Evolutionary conservation across 2,888 invertebrate genomes (phyloP).

Genomic region (Pardosa pseudoannulata): DNA sequence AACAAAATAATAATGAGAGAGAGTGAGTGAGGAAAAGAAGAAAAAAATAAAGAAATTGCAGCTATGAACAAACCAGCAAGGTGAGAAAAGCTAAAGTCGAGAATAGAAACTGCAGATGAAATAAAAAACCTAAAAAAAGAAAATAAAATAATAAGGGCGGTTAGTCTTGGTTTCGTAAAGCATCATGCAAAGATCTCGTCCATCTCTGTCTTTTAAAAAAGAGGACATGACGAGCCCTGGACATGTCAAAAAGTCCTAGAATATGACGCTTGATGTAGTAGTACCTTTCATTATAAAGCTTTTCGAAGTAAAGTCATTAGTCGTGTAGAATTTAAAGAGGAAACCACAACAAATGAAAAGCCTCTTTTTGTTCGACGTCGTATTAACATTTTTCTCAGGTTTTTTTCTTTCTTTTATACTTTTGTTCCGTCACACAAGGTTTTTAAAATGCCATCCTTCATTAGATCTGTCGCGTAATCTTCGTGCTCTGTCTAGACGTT

Average conservation of each 20-base stretch:
- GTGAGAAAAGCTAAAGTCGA: slow-evolving; percentile 4
- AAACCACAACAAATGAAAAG: slow-evolving; percentile 40
- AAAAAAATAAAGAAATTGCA: not conserved
- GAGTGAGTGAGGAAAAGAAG: not conserved
- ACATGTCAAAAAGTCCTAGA: slow-evolving; percentile 35
- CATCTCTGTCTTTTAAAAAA: slow-evolving; percentile 54
- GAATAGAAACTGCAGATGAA: not conserved
- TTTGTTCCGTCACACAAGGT: slow-evolving; percentile 18
- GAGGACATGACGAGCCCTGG: slow-evolving; percentile 20
- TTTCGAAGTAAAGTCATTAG: slow-evolving; percentile 54
- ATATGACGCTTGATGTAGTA: slow-evolving; percentile 17
- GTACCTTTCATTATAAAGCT: slow-evolving; percentile 36
- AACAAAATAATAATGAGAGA: not conserved
- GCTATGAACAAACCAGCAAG: not conserved
- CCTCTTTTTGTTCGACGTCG: slow-evolving; percentile 18
- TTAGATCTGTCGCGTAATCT: not conserved
- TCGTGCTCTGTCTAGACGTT: slow-evolving; percentile 4
- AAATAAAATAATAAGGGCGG: slow-evolving; percentile 24
- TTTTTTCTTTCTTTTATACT: slow-evolving; percentile 16
- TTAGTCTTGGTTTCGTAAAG: slow-evolving; percentile 43
- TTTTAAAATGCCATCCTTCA: slow-evolving; percentile 23
- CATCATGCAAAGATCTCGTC: slow-evolving; percentile 60
- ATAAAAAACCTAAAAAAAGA: not conserved
- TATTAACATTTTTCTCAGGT: not conserved
- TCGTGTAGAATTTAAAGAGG: slow-evolving; percentile 19